These are phyloP conservation scores for Gobius niger DNA, from an alignment of 2,113 vertebrate genomes.

Conservation along the genomic window DNA sequence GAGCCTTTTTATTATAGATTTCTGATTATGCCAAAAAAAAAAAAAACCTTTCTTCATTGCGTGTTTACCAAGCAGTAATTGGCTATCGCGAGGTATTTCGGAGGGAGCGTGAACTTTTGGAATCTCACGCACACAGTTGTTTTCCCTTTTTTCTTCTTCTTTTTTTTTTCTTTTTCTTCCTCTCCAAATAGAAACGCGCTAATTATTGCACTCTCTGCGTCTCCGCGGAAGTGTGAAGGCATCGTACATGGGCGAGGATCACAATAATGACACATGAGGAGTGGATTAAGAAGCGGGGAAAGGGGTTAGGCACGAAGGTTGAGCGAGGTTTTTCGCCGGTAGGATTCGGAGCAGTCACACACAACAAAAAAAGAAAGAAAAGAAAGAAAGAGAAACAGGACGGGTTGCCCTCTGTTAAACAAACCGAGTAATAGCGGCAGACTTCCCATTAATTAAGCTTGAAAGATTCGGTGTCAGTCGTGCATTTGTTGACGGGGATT, in stretches of 20 bases:
- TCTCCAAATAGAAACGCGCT: slow-evolving; percentile 72
- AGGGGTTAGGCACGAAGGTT: no score
- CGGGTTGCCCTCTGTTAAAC: slow-evolving; percentile 78
- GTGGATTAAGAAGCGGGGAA: slow-evolving; percentile 60
- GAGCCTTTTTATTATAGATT: slow-evolving; percentile 69
- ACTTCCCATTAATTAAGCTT: slow-evolving; percentile 80
- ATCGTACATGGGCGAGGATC: slow-evolving; percentile 62
- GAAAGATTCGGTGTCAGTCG: slow-evolving; percentile 73
- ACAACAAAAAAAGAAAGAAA: background rate
- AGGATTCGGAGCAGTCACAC: slow-evolving; percentile 66
- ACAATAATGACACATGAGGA: slow-evolving; percentile 78
- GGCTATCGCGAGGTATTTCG: slow-evolving; percentile 65
- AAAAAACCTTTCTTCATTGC: slow-evolving; percentile 55
- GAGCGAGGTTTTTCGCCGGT: no score
- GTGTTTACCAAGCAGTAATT: slow-evolving; percentile 76
- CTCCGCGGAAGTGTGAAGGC: slow-evolving; percentile 62
- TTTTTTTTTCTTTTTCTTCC: slow-evolving; percentile 54
- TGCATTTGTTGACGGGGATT: slow-evolving; percentile 77
- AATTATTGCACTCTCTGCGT: slow-evolving; percentile 66
- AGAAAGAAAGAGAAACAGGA: slow-evolving; percentile 73
- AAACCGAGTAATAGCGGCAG: slow-evolving; percentile 80
- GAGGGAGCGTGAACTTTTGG: slow-evolving; percentile 63
- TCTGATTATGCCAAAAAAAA: slow-evolving; percentile 62
- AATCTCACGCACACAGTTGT: slow-evolving; percentile 64
- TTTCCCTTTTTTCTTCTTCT: slow-evolving; percentile 56